Evolutionary conservation across 2,888 invertebrate genomes (phyloP).

Genomic region (Trachelus iudaicus): DNA sequence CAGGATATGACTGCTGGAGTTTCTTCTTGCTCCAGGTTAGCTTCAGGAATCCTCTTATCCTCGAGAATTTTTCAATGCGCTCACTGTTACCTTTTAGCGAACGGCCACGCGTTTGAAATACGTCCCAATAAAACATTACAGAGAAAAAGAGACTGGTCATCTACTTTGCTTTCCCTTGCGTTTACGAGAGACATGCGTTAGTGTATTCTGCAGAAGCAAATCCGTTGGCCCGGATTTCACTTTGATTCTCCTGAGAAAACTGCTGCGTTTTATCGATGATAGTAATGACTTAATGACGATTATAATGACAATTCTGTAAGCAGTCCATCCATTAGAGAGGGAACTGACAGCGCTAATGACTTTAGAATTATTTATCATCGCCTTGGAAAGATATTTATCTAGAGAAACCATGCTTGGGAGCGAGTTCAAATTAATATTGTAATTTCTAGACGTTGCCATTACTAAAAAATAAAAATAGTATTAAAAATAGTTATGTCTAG

Average conservation of each 20-base stretch:
- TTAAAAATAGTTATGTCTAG: not conserved
- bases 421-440: not conserved
- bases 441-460: not conserved
- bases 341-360: not conserved
- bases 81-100: not conserved
- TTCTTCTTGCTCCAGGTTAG: not conserved
- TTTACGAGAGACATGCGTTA: not conserved
- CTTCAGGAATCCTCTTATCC: not conserved
- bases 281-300: not conserved
- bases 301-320: not conserved
- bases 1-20: slow-evolving; percentile 1
- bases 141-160: not conserved
- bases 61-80: not conserved
- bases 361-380: not conserved
- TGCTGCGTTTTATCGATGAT: not conserved
- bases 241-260: not conserved
- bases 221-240: not conserved
- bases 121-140: slow-evolving; percentile 7
- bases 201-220: not conserved
- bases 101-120: slow-evolving; percentile 18
- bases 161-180: slow-evolving; percentile 1
- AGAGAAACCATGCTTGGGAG: not conserved
- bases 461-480: not conserved
- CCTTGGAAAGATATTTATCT: not conserved
- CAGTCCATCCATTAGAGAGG: not conserved